phyloP scores from a whole-genome alignment of 2,888 invertebrate genomes.

The Spisula solida region DNA sequence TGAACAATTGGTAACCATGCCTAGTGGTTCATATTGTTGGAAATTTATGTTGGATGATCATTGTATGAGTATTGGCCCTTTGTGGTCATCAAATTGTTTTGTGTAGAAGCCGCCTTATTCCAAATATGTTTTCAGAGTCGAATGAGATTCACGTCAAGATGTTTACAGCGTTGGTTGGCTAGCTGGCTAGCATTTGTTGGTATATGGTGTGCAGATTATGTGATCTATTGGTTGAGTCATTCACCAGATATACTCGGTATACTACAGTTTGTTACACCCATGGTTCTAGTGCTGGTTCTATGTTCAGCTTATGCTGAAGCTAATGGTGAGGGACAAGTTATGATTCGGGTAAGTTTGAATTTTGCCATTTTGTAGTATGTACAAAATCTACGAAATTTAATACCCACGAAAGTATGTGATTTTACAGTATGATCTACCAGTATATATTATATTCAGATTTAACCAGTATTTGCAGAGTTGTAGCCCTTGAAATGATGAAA shows the following conservation, averaged over 20 bases:
- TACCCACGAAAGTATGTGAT: too few species aligned
- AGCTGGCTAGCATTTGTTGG: conserved; percentile 86
- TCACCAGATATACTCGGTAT: conserved; percentile 85
- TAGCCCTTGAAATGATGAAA: too few species aligned
- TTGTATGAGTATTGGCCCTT: too few species aligned
- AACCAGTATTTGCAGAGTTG: too few species aligned
- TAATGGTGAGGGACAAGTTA: conserved; percentile 87
- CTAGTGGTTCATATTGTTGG: too few species aligned
- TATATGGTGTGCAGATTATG: conserved; percentile 86
- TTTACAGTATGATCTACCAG: too few species aligned
- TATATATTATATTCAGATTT: too few species aligned
- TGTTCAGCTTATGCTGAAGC: conserved; percentile 88
- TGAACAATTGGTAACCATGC: too few species aligned
- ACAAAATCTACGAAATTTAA: too few species aligned
- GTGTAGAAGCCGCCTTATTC: not conserved
- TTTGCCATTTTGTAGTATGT: too few species aligned
- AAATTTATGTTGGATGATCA: too few species aligned
- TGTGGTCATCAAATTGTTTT: not conserved
- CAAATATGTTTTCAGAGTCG: conserved; percentile 81
- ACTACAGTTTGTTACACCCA: conserved; percentile 86
- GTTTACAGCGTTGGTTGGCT: conserved; percentile 88
- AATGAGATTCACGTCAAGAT: conserved; percentile 85
- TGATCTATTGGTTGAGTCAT: conserved; percentile 87
- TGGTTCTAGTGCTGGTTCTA: conserved; percentile 86
- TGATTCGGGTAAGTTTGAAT: conserved; percentile 84